Conservation (phyloP, 1,140 invertebrate genomes). For the Anastrepha ludens region DNA sequence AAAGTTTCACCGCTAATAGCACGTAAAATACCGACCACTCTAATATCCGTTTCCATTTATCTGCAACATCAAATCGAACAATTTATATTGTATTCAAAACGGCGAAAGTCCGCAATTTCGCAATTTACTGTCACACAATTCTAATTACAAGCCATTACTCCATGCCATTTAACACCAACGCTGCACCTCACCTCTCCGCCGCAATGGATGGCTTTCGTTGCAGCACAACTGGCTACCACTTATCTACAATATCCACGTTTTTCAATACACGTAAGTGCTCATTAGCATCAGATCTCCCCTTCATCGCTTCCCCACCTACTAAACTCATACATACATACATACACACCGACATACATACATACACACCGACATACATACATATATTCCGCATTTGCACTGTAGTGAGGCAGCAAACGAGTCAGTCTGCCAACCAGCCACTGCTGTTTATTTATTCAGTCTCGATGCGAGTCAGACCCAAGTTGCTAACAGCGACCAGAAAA, state of each 20-base stretch:
- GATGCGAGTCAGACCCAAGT: conserved; percentile 15
- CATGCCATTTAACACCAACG: background rate
- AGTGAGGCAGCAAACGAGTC: conserved; percentile 21
- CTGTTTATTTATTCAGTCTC: conserved; percentile 46
- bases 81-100: conserved; percentile 44
- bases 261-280: conserved; percentile 40
- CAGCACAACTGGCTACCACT: conserved; percentile 33
- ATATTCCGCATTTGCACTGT: background rate
- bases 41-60: conserved; percentile 42
- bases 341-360: background rate
- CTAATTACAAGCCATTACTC: conserved; percentile 44
- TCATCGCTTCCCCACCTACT: background rate
- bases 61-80: conserved; percentile 5
- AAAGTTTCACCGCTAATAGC: background rate
- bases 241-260: conserved; percentile 44
- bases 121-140: conserved; percentile 48
- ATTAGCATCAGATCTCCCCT: conserved; percentile 28
- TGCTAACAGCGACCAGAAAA: conserved; percentile 33
- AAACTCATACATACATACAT: background rate
- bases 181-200: background rate
- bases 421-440: background rate
- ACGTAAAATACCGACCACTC: background rate
- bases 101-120: conserved; percentile 40
- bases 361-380: background rate
- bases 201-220: background rate